Base-by-base conservation (phyloP, 23 tunicate genomes). In the Trididemnum clinides region DNA sequence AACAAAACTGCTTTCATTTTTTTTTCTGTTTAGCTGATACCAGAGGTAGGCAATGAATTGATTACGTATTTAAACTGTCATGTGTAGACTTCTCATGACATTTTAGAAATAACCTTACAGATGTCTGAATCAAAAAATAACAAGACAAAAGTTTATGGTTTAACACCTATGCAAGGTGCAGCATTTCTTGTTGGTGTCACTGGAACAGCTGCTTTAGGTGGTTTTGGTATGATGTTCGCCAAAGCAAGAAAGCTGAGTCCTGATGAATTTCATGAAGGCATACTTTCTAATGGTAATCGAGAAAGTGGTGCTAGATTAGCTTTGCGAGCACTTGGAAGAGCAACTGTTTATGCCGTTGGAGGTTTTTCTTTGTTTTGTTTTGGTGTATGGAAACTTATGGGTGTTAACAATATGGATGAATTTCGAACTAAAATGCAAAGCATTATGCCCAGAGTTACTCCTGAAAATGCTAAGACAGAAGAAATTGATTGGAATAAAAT, bases 291-390 rank as follows among this genome's bases (percentile, higher is more conserved):
- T 18, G 57, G 3, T 20, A 78, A 77, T 1, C 75, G 33, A 23
- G 98, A 94, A 73, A 94, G 87, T 73, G 98, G 98, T 0, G 81
- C 87, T 1, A 69, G 84, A 18, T 78, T 94, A 28, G 98, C 98
- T 0, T 33, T 81, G 54, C 64, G 88, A 85, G 98, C 98, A 10
- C 81, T 94, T 23, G 94, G 94, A 15, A 50, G 98, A 26, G 98
- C 98, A 10, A 94, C 98, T 25, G 36, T 89, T 0, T 94, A 94
- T 66, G 78, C 94, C 64, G 98, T 94, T 27, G 85, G 90, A 0
- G 98, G 98, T 27, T 89, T 94, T 81, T 85, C 98, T 26, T 18
- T 89, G 54, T 94, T 94, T 80, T 94, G 98, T 74, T 85, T 85
- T 51, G 49, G 69, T 50, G 87, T 86, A 21, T 94, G 98, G 93